A percentile compares a stretch with the other conserved stretches of the same genome.
Evolutionary conservation across 37 sponge, comb jelly and placozoan species (phyloP).

Genomic region (Cladorhizidae sp.): DNA sequence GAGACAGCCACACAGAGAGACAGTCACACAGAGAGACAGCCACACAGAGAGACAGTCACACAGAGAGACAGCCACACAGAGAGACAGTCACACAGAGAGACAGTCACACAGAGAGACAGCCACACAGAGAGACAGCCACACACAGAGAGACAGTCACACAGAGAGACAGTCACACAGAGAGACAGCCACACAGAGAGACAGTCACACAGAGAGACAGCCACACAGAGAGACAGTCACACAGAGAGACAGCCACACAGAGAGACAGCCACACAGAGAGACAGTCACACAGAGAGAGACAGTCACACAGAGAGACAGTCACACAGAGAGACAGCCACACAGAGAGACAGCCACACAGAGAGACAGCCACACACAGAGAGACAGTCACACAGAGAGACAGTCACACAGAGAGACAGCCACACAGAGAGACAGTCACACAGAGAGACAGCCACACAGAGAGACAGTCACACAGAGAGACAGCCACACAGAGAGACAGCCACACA

Average conservation of each 20-base stretch:
- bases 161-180: no score
- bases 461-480: no score
- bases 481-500: background rate
- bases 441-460: constrained; percentile 24
- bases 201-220: no score
- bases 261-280: no score
- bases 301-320: no score
- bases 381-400: no score
- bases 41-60: background rate
- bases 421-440: constrained; percentile 4
- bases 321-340: background rate
- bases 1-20: background rate
- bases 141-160: background rate
- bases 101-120: background rate
- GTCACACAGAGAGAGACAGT: background rate
- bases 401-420: no score
- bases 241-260: background rate
- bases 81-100: no score
- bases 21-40: no score
- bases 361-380: background rate
- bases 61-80: background rate
- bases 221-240: background rate
- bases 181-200: background rate
- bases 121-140: background rate
- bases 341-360: background rate